A percentile compares a stretch with the other conserved stretches of the same genome.
Conservation (phyloP, 2,888 invertebrate genomes). For the Automeris io region DNA sequence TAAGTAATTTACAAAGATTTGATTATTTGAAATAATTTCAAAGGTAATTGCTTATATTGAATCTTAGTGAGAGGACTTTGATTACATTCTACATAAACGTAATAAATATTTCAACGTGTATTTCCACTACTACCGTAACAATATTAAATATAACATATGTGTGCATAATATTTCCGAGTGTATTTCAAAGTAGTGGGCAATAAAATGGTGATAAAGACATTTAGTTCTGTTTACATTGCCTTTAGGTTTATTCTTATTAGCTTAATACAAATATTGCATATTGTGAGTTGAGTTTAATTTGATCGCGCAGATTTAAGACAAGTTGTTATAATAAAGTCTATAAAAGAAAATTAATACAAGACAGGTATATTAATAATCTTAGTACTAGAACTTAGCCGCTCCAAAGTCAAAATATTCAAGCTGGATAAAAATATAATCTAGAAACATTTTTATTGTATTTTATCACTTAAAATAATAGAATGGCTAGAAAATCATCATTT, state of each 20-base stretch:
- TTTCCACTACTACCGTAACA: neutral
- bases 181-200: neutral
- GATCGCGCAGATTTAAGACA: no score
- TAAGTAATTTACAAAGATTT: no score
- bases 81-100: no score
- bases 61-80: no score
- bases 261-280: neutral
- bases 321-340: neutral
- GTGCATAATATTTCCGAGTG: neutral
- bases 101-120: slow-evolving; percentile 2
- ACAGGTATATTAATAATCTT: neutral
- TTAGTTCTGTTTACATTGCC: neutral
- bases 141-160: neutral
- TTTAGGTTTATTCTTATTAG: slow-evolving; percentile 1
- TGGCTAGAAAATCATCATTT: no score
- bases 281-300: neutral
- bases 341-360: neutral
- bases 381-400: neutral
- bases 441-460: no score
- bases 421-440: no score
- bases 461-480: no score
- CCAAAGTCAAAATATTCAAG: no score
- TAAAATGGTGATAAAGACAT: neutral
- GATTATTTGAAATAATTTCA: no score
- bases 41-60: no score